phyloP scores from a whole-genome alignment of 2,888 invertebrate species.

The Epiblema foenella region DNA sequence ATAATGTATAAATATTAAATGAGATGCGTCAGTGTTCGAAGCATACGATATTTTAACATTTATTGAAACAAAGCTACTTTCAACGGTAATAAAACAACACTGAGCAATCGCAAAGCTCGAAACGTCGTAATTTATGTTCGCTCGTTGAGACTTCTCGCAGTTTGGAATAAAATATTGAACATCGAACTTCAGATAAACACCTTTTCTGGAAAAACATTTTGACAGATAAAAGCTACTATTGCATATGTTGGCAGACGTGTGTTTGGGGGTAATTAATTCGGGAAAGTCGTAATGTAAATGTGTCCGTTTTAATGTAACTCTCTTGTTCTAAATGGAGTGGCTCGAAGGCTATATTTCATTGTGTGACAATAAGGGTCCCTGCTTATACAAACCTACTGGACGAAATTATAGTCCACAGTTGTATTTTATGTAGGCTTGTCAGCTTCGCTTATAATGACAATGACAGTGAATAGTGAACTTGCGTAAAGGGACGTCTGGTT shows the following conservation, averaged over 20 bases:
- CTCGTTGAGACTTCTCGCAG: slow-evolving; percentile 10
- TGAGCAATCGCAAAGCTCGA: slow-evolving; percentile 27
- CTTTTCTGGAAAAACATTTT: slow-evolving; percentile 22
- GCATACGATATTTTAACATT: slow-evolving; percentile 28
- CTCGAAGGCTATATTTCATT: slow-evolving; percentile 51
- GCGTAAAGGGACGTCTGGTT: neutral
- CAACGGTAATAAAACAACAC: slow-evolving; percentile 14
- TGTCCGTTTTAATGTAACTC: slow-evolving; percentile 32
- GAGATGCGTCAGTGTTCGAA: slow-evolving; percentile 1
- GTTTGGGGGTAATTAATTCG: slow-evolving; percentile 34
- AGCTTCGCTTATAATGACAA: neutral
- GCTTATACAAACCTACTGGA: too few species aligned
- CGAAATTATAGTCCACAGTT: neutral
- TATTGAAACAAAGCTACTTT: slow-evolving; percentile 18
- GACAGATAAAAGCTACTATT: slow-evolving; percentile 32
- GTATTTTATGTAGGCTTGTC: neutral
- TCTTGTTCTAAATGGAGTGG: slow-evolving; percentile 39
- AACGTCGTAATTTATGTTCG: slow-evolving; percentile 30
- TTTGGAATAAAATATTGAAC: slow-evolving; percentile 40
- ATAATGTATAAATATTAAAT: slow-evolving; percentile 20
- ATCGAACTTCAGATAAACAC: slow-evolving; percentile 28
- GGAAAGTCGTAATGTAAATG: slow-evolving; percentile 28
- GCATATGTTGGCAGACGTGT: slow-evolving; percentile 21
- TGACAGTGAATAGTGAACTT: neutral
- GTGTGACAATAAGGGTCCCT: slow-evolving; percentile 33